Conservation (phyloP, 1,140 invertebrate genomes). For the Lepidostoma basale region DNA sequence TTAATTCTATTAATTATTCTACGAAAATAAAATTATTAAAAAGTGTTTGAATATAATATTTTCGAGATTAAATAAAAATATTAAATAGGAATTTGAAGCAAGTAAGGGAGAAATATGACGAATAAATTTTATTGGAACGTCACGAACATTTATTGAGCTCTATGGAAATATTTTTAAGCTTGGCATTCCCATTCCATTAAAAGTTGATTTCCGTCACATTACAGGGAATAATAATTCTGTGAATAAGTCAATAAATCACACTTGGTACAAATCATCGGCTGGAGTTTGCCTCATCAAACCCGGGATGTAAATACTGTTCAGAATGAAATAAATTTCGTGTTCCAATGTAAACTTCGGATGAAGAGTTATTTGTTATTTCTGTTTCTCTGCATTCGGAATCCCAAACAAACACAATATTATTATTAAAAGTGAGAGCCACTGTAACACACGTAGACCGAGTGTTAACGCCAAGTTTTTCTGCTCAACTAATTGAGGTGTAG, state of each 20-base stretch:
- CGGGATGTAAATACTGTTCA: background rate
- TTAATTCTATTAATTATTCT: too few species aligned
- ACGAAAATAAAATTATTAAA: too few species aligned
- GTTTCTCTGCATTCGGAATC: background rate
- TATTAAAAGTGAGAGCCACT: constrained; percentile 2
- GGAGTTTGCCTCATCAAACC: background rate
- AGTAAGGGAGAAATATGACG: too few species aligned
- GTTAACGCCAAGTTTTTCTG: background rate
- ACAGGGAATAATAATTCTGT: background rate
- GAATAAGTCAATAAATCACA: too few species aligned
- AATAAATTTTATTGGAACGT: too few species aligned
- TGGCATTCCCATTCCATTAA: background rate
- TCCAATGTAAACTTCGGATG: background rate
- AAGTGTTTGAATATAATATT: too few species aligned
- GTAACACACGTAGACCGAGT: background rate
- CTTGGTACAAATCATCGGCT: too few species aligned
- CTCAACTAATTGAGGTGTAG: background rate
- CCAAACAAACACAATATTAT: background rate
- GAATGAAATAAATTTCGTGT: background rate
- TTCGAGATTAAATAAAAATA: too few species aligned
- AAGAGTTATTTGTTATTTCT: background rate
- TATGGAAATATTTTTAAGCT: background rate
- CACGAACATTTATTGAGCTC: too few species aligned
- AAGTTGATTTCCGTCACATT: background rate
- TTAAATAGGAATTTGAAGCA: too few species aligned